A percentile compares a stretch with the other conserved stretches of the same genome.
phyloP scores from a whole-genome alignment of 2,888 invertebrate species.

The Amblyteles armatorius region DNA sequence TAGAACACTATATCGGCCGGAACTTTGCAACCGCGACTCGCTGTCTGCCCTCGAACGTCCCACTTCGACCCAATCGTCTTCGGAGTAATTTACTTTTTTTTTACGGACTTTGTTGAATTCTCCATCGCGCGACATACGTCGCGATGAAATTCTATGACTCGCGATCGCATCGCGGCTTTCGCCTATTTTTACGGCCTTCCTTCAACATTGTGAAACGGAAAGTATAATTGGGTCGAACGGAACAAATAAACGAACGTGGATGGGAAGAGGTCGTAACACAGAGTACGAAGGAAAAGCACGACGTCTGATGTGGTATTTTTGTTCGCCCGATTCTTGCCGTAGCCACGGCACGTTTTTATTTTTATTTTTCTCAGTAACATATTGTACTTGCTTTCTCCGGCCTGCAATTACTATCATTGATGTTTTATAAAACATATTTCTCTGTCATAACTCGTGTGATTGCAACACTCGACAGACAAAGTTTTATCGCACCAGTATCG shows the following conservation, averaged over 20 bases:
- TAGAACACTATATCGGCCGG: not conserved
- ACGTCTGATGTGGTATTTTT: conserved; percentile 47
- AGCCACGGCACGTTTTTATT: not conserved
- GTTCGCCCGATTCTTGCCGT: conserved; percentile 41
- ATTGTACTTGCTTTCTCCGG: not conserved
- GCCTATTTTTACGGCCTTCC: conserved; percentile 43
- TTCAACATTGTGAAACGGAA: conserved; percentile 47
- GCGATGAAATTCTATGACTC: not conserved
- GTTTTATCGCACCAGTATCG: too few species aligned
- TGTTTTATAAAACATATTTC: not conserved
- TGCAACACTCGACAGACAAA: too few species aligned
- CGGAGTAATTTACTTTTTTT: conserved; percentile 5
- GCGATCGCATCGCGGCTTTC: conserved; percentile 11
- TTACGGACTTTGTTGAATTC: conserved; percentile 20
- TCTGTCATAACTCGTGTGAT: not conserved
- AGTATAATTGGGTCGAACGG: conserved; percentile 29
- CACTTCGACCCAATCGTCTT: conserved; percentile 6
- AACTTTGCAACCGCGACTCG: conserved; percentile 42
- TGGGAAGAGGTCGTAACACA: conserved; percentile 21
- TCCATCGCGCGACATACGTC: not conserved
- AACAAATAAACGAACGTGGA: conserved; percentile 40
- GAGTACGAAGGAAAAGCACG: not conserved
- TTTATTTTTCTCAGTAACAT: not conserved
- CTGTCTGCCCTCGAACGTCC: conserved; percentile 11
- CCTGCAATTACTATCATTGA: not conserved